phyloP scores from a whole-genome alignment of 2,113 vertebrate species.

The Aptenodytes patagonicus region DNA sequence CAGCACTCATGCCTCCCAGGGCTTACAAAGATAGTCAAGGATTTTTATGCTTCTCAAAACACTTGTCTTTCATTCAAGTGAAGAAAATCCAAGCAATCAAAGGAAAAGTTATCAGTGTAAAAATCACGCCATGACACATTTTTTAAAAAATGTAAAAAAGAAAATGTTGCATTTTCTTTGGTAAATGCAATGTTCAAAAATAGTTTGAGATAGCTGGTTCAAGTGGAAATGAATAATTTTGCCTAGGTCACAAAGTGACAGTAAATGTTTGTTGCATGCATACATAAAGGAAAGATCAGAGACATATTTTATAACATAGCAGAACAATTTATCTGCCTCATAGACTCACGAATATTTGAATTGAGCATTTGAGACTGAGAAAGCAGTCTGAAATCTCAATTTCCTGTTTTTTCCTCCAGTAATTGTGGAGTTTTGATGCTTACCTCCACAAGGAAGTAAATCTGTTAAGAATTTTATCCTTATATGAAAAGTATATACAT shows the following conservation, averaged over 20 bases:
- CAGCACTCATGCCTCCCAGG: not conserved
- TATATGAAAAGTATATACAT: not conserved
- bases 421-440: not conserved
- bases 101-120: slow-evolving; percentile 39
- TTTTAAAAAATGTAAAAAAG: not conserved
- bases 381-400: not conserved
- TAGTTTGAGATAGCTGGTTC: slow-evolving; percentile 53
- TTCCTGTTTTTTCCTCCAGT: not conserved
- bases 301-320: slow-evolving; percentile 19
- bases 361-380: not conserved
- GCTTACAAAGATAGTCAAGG: not conserved
- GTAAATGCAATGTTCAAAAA: slow-evolving; percentile 15
- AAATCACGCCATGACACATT: not conserved
- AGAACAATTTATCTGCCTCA: slow-evolving; percentile 42
- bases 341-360: slow-evolving; percentile 63
- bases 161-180: slow-evolving; percentile 37
- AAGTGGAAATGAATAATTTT: slow-evolving; percentile 59
- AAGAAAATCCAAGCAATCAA: not conserved
- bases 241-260: slow-evolving; percentile 34
- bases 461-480: not conserved
- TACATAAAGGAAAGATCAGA: slow-evolving; percentile 19
- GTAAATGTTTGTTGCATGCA: slow-evolving; percentile 32
- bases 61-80: not conserved
- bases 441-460: not conserved
- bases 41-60: not conserved